Evolutionary conservation across 2,888 invertebrate genomes (phyloP), one percentile per base, ranked within the genome.

Genomic region (Eugnorisma glareosa): DNA sequence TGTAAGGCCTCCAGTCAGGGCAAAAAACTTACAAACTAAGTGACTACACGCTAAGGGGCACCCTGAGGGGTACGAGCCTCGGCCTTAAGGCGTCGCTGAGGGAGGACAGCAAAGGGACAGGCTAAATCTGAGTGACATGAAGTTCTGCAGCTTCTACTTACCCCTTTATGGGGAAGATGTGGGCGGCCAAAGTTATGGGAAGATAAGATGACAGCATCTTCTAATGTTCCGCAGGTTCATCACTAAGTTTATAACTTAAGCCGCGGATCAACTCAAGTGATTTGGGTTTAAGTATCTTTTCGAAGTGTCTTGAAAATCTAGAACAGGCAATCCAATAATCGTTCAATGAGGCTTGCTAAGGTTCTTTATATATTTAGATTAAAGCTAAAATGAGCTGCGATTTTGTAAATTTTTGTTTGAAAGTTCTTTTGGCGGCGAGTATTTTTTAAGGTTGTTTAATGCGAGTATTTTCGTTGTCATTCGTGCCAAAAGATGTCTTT

Each of bases 321-420:
- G 63, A 67, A 59, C 45, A 73, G 43, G 31, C 57, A 15, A 74
- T 81, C 61, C 73, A 74, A 75, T 84, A 85, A 79, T 75, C 73
- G 67, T 75, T 68, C 57, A 75, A 82, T 75, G 75, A 68, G 73
- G 69, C 69, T 86, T 37, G 15, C 24, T 24, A 35, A 64, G 45
- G 28, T 48, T 37, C 48, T 63, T 67, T 48, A 35, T n/a, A 24
- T 48, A 35, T 73, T 43, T 28, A 57, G n/a, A 43, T 59, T 61
- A 54, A 31, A 18, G 43, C 11, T 7, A 15, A 35, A 78, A 81
- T 81, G 57, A 43, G 51, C 75, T 37, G 37, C 37, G 28, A 79
- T 63, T 77, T 31, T 15, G 63, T 64, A 10, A 64, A 31, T 54
- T 43, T 61, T 72, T 74, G 8, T 81, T 73, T 48, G 0, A 45